These are phyloP conservation scores for Mylabris sibirica DNA, from an alignment of 2,888 invertebrate genomes.

Conservation along the genomic window DNA sequence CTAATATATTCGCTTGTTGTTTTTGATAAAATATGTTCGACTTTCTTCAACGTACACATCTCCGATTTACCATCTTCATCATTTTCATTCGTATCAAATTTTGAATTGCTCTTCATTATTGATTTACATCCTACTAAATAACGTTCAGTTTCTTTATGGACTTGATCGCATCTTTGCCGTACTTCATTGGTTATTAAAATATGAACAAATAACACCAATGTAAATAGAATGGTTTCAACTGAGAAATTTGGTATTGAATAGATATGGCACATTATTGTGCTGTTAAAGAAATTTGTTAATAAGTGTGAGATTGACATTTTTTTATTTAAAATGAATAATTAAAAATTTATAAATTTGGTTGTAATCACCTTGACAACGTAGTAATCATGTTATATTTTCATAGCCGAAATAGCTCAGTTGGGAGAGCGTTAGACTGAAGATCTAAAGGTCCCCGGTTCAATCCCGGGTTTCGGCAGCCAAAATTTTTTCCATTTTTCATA, in stretches of 20 bases:
- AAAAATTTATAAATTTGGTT: not conserved
- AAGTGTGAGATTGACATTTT: not conserved
- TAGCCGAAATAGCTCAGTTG: conserved; percentile 57
- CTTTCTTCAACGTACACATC: not conserved
- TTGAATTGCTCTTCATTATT: too few species aligned
- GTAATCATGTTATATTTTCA: not conserved
- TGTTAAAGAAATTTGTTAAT: not conserved
- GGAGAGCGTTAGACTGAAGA: conserved; percentile 78
- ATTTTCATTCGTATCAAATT: not conserved
- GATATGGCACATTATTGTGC: not conserved
- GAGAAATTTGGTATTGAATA: not conserved
- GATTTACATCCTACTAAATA: too few species aligned
- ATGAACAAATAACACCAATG: not conserved
- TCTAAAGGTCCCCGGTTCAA: conserved; percentile 63
- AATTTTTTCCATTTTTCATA: not conserved
- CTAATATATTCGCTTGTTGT: not conserved
- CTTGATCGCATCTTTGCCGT: too few species aligned
- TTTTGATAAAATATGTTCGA: not conserved
- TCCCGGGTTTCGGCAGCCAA: conserved; percentile 36
- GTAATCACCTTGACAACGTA: not conserved
- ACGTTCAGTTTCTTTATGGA: not conserved
- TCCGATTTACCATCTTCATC: not conserved
- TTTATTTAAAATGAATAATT: not conserved
- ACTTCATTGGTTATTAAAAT: not conserved
- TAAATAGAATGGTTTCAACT: not conserved